Base-by-base conservation (phyloP, 2,797 vertebrate genomes). In the Enteromius viviparus region DNA sequence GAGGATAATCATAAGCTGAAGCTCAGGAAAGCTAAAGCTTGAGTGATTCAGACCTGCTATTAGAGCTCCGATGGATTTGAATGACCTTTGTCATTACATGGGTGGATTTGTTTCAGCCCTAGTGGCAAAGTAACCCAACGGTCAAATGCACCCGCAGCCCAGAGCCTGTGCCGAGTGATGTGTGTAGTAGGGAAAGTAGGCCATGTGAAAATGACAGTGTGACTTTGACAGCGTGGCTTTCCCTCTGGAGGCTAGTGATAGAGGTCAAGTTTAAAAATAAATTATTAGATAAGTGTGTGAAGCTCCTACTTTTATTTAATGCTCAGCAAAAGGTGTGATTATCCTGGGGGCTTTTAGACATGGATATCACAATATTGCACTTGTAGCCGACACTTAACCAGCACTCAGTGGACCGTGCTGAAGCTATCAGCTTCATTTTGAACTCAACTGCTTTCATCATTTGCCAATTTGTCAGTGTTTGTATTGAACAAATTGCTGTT, bases 191-290 rank as follows among this genome's bases (percentile, higher is more conserved):
- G 37, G 71, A 86, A 86, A 75, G 71, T 78, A 85, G 81, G 85
- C 76, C 77, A 84, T 74, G 78, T 78, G 70, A 85, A 71, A 86
- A 87, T 84, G 85, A 82, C 37, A 71, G 47, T 37, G 47, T 79
- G 72, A 81, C 80, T 81, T 82, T 82, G 80, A 85, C 76, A 55
- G 53, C n/a, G 9, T 58, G 34, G 58, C 42, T 70, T 47, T 85
- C 55, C 80, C 76, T 84, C 62, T 34, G 75, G 83, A 77, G 37
- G 65, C 62, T 42, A 81, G 74, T 34, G 87, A 89, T 88, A 70
- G 83, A 91, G 91, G 90, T 90, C 90, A 88, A 79, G 85, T 85
- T 64, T 88, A 86, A 82, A 87, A 85, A 78, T 70, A 84, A 89
- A 89, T 85, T 87, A 85, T 87, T 87, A 58, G 84, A 89, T 79